Conservation (phyloP, 2,113 vertebrate species). For the Xenopus tropicalis region UCB_Xtro_10.0 CM004452.2:14589501-14590000, state of each 20-base stretch:
- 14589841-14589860: no score
- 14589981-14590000: no score
- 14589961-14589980: no score
- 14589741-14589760: neutral
- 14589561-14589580: slow-evolving; percentile 39
- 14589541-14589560: slow-evolving; percentile 42
- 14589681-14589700: slow-evolving; percentile 40
- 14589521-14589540: slow-evolving; percentile 30
- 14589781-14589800: no score
- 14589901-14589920: no score
- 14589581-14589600: slow-evolving; percentile 17
- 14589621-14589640: slow-evolving; percentile 39
- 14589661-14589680: slow-evolving; percentile 16
- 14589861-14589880: no score
- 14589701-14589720: slow-evolving; percentile 23
- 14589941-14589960: no score
- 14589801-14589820: no score
- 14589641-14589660: slow-evolving; percentile 29
- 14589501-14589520: slow-evolving; percentile 28
- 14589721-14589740: slow-evolving; percentile 25
- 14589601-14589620: slow-evolving; percentile 40
- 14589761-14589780: neutral
- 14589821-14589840: no score
- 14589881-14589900: no score
- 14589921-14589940: no score